These are phyloP conservation scores for Myathropa florea DNA, from an alignment of 2,888 invertebrate genomes.

Conservation along the genomic window DNA sequence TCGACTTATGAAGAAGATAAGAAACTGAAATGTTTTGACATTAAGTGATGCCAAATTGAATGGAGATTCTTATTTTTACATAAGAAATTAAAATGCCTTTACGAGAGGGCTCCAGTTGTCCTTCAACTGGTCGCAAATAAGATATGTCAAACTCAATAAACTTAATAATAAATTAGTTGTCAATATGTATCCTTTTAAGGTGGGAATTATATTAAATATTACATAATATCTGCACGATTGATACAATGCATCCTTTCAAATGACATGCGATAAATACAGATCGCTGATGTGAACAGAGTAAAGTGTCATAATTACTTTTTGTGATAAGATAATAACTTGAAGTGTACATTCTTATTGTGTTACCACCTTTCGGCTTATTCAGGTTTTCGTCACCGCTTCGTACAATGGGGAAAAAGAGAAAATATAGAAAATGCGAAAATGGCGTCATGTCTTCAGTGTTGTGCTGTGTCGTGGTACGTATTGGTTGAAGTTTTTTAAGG, in stretches of 20 bases:
- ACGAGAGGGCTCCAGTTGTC: background rate
- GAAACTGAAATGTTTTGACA: constrained; percentile 1
- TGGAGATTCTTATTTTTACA: background rate
- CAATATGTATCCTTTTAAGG: too few species aligned
- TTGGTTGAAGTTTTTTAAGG: constrained; percentile 66
- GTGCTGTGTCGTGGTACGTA: constrained; percentile 97
- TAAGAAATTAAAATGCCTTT: background rate
- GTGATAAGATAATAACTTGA: background rate
- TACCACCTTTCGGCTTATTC: constrained; percentile 14
- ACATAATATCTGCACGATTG: too few species aligned
- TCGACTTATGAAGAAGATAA: constrained; percentile 33
- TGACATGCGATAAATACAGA: too few species aligned
- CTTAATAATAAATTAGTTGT: too few species aligned
- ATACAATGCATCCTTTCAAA: too few species aligned
- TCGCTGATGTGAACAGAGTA: too few species aligned
- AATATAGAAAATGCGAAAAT: constrained; percentile 83
- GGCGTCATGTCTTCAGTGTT: constrained; percentile 98
- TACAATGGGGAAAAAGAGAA: constrained; percentile 50
- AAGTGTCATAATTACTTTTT: too few species aligned
- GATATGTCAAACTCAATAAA: background rate
- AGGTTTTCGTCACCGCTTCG: constrained; percentile 29
- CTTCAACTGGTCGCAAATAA: background rate
- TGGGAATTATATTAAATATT: too few species aligned
- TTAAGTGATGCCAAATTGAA: constrained; percentile 13
- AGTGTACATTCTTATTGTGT: background rate